Evolutionary conservation across 2,888 invertebrate genomes (phyloP).

Genomic region (Drosophila aldrichi): DNA sequence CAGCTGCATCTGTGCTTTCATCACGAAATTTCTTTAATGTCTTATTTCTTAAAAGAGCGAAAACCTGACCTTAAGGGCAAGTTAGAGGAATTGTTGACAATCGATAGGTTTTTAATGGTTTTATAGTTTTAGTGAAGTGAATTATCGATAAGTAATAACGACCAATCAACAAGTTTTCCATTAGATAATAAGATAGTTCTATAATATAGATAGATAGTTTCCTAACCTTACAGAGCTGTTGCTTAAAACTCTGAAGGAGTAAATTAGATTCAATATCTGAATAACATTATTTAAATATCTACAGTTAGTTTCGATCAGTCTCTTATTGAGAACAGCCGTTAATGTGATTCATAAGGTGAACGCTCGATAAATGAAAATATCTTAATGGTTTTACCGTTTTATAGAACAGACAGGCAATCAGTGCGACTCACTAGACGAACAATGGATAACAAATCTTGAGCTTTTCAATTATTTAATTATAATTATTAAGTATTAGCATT

Average conservation of each 20-base stretch:
- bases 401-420: background rate
- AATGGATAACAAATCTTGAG: background rate
- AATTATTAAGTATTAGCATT: background rate
- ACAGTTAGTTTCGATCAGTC: background rate
- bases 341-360: background rate
- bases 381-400: background rate
- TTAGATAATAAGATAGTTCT: no score
- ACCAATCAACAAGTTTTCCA: no score
- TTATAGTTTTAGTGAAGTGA: no score
- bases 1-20: slow-evolving; percentile 6
- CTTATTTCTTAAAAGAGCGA: background rate
- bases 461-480: background rate
- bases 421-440: background rate
- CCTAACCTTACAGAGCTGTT: no score
- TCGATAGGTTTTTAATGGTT: background rate
- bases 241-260: no score
- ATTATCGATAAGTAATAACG: no score
- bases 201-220: no score
- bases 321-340: background rate
- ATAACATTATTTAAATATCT: background rate
- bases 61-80: background rate
- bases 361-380: background rate
- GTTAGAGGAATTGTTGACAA: background rate
- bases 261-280: no score
- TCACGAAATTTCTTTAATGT: background rate